phyloP scores from a whole-genome alignment of 2,113 vertebrate genomes.

The Spea multiplicata region DNA sequence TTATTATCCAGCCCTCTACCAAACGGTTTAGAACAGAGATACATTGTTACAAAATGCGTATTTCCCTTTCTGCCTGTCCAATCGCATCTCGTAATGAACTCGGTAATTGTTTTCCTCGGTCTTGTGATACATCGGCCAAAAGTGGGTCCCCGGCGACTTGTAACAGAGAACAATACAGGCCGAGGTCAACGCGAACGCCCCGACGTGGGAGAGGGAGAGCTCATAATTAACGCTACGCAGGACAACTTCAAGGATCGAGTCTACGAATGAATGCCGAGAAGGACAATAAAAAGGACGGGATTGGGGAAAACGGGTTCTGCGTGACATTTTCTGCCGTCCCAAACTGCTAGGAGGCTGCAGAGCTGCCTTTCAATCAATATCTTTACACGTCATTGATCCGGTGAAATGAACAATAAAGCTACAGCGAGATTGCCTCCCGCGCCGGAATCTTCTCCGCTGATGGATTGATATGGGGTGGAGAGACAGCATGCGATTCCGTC shows the following conservation, averaged over 20 bases:
- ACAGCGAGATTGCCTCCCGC: conserved; percentile 21
- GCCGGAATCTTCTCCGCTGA: conserved; percentile 12
- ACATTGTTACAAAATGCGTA: neutral
- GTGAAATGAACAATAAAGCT: conserved; percentile 27
- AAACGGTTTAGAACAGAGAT: neutral
- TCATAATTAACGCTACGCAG: conserved; percentile 50
- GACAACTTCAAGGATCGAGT: conserved; percentile 19
- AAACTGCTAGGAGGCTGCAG: neutral
- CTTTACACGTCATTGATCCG: conserved; percentile 33
- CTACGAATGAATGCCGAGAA: conserved; percentile 45
- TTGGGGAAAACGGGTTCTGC: conserved; percentile 39
- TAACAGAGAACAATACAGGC: conserved; percentile 4
- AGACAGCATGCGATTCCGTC: conserved; percentile 21
- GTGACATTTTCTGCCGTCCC: conserved; percentile 32
- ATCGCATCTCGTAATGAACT: neutral
- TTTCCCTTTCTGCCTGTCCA: neutral
- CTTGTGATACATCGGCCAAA: neutral
- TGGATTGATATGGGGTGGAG: neutral
- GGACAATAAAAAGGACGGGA: conserved; percentile 36
- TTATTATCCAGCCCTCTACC: neutral
- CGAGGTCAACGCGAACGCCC: conserved; percentile 48
- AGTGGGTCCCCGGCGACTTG: conserved; percentile 47
- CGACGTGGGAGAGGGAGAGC: conserved; percentile 33
- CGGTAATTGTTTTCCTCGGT: neutral
- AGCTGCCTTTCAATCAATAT: conserved; percentile 36